phyloP scores from a whole-genome alignment of 2,888 invertebrate species.

The Euclidia mi region DNA sequence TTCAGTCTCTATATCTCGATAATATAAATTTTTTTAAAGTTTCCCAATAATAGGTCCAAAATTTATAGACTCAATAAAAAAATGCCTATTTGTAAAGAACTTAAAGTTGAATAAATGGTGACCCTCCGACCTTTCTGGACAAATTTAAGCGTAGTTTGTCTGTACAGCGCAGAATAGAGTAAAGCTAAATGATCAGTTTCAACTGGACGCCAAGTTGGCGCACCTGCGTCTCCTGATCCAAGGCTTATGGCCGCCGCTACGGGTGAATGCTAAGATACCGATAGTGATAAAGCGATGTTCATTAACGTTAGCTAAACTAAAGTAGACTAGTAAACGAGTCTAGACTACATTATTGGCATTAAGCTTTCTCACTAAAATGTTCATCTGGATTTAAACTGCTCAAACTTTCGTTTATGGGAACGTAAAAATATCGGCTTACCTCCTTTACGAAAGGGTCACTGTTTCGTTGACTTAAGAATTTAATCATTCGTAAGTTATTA shows the following conservation, averaged over 20 bases:
- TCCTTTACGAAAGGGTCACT: slow-evolving; percentile 42
- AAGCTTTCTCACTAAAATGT: slow-evolving; percentile 37
- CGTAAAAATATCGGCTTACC: slow-evolving; percentile 36
- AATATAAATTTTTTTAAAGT: slow-evolving; percentile 15
- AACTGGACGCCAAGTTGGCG: slow-evolving; percentile 61
- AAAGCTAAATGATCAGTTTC: slow-evolving; percentile 69
- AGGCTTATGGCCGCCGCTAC: slow-evolving; percentile 70
- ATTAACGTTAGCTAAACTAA: slow-evolving; percentile 74
- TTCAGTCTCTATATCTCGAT: slow-evolving; percentile 9
- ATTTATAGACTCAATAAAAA: slow-evolving; percentile 27
- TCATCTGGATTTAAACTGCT: slow-evolving; percentile 24
- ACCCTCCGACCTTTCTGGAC: slow-evolving; percentile 53
- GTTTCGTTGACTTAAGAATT: slow-evolving; percentile 43
- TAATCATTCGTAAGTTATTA: slow-evolving; percentile 56
- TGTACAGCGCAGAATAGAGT: slow-evolving; percentile 59
- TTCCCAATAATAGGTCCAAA: slow-evolving; percentile 24
- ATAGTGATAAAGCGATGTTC: slow-evolving; percentile 76
- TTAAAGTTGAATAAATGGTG: slow-evolving; percentile 54
- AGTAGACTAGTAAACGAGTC: slow-evolving; percentile 60
- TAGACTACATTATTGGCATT: slow-evolving; percentile 47
- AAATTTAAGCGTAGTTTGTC: slow-evolving; percentile 58
- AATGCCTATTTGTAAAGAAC: slow-evolving; percentile 52
- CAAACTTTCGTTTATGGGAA: slow-evolving; percentile 27
- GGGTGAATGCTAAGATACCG: slow-evolving; percentile 70
- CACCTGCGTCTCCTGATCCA: slow-evolving; percentile 78